A percentile compares a stretch with the other conserved stretches of the same genome.
phyloP scores from a whole-genome alignment of 2,113 vertebrate species.

The Pogonocichla stellata region DNA sequence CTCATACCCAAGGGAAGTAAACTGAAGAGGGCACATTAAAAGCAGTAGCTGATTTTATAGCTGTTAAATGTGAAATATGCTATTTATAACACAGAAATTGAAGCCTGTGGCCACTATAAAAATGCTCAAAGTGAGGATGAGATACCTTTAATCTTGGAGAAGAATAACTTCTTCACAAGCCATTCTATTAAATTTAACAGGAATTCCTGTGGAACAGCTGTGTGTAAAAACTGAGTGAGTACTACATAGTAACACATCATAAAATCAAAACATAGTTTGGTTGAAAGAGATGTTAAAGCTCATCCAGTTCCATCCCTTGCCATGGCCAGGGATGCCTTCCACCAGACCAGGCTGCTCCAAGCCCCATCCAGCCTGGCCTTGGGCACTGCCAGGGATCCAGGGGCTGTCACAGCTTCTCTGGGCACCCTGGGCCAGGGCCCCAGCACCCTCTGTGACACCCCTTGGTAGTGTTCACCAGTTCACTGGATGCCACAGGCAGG shows the following conservation, averaged over 20 bases:
- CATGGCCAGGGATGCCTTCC: background rate
- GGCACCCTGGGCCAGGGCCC: background rate
- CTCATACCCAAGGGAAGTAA: background rate
- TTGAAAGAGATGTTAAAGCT: background rate
- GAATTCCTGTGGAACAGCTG: background rate
- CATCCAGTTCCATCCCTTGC: background rate
- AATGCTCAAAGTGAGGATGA: background rate
- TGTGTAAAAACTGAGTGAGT: background rate
- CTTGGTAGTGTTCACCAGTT: rapidly evolving
- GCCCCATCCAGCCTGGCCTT: rapidly evolving
- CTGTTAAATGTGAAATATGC: background rate
- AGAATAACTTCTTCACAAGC: background rate
- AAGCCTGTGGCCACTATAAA: background rate
- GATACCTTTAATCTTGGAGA: background rate
- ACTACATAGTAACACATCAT: background rate
- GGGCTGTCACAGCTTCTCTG: background rate
- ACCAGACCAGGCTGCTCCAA: rapidly evolving
- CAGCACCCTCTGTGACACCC: rapidly evolving
- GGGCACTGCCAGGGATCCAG: background rate
- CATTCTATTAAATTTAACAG: background rate
- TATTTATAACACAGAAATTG: background rate
- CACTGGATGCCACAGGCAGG: rapidly evolving
- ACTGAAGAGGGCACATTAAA: background rate
- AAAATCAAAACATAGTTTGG: background rate
- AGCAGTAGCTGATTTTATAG: background rate